phyloP scores from a whole-genome alignment of 2,797 vertebrate genomes.

The Coluber constrictor region DNA sequence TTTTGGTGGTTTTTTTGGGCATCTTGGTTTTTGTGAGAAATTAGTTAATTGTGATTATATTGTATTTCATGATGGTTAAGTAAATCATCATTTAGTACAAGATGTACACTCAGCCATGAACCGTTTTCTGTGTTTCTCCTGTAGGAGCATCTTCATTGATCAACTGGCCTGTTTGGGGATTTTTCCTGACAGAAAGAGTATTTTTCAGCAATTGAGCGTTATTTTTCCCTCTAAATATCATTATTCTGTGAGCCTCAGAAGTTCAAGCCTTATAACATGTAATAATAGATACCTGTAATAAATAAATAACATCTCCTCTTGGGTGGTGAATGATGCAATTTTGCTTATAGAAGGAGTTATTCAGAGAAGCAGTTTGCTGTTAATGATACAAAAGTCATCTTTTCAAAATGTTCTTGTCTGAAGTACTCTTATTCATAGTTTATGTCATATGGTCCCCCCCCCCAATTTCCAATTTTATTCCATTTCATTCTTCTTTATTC shows the following conservation, averaged over 20 bases:
- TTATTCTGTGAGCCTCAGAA: background rate
- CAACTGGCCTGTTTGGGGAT: background rate
- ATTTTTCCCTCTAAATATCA: background rate
- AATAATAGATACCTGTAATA: too few relatives aligned
- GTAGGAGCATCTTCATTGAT: background rate
- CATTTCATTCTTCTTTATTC: background rate
- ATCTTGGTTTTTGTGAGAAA: background rate
- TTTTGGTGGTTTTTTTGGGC: background rate
- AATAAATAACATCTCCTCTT: background rate
- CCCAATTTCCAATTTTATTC: background rate
- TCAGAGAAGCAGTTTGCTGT: background rate
- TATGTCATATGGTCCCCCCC: background rate
- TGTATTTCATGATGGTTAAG: background rate
- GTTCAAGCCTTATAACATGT: background rate
- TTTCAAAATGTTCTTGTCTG: background rate
- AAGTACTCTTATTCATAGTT: background rate
- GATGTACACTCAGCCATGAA: background rate
- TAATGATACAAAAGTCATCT: background rate
- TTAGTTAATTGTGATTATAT: background rate
- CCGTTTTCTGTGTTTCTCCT: background rate
- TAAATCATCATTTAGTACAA: background rate
- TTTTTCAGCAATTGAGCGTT: background rate
- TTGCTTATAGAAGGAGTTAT: background rate
- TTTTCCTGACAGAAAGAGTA: background rate
- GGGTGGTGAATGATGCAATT: background rate